phyloP scores from a whole-genome alignment of 2,113 vertebrate species.

The Callopanchax toddi region DNA sequence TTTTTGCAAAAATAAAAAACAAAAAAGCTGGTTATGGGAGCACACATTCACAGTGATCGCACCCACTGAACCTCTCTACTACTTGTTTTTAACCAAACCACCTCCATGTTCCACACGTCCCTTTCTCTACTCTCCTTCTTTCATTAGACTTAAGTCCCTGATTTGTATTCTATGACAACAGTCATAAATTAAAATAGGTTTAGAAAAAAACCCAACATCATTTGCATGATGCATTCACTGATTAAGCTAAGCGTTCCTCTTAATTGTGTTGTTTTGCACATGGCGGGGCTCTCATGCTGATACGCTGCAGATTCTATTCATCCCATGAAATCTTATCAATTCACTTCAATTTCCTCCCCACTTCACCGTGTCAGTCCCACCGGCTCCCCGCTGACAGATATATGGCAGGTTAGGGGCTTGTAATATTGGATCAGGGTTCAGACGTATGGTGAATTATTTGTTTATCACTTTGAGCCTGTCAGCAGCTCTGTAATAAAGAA shows the following conservation, averaged over 20 bases:
- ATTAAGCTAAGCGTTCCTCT: constrained; percentile 67
- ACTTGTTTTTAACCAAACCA: constrained; percentile 2
- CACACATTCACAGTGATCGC: constrained; percentile 6
- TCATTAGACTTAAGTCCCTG: constrained; percentile 71
- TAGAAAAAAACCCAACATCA: constrained; percentile 59
- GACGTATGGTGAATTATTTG: constrained; percentile 37
- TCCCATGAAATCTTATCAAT: constrained; percentile 58
- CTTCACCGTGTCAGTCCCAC: constrained; percentile 25
- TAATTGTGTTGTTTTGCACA: constrained; percentile 81
- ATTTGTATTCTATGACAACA: constrained; percentile 74
- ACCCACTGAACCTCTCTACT: constrained; percentile 1
- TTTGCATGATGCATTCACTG: constrained; percentile 76
- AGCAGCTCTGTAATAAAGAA: constrained; percentile 8
- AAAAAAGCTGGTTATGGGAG: background rate
- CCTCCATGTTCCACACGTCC: background rate
- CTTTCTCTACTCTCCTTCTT: constrained; percentile 40
- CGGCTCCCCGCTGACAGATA: constrained; percentile 42
- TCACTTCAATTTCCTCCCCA: constrained; percentile 66
- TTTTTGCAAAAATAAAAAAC: background rate
- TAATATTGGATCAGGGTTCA: constrained; percentile 29
- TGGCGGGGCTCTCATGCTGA: constrained; percentile 72
- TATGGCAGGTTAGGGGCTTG: constrained; percentile 19
- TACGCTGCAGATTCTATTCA: constrained; percentile 53
- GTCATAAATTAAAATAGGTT: constrained; percentile 55
- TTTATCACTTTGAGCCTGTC: constrained; percentile 32